Conservation (phyloP, 2,888 invertebrate species). For the Amblyjoppa fuscipennis region DNA sequence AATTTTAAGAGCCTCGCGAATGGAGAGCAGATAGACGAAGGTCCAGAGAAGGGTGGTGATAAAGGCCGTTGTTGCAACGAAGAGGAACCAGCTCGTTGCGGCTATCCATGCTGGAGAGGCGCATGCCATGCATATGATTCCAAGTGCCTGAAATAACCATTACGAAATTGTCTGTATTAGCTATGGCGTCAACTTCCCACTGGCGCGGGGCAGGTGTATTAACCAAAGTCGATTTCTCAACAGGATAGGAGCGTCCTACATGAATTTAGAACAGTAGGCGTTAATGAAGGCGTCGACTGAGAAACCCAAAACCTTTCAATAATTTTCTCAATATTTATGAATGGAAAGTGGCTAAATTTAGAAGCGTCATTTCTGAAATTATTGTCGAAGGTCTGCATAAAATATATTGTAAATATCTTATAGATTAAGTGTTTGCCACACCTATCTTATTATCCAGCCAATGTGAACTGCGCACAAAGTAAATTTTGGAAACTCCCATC, state of each 20-base stretch:
- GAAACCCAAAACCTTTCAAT: background rate
- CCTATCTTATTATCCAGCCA: too few species aligned
- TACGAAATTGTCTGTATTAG: conserved; percentile 57
- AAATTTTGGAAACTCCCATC: background rate
- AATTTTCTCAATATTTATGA: background rate
- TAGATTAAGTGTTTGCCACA: background rate
- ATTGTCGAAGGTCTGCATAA: background rate
- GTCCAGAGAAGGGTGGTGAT: conserved; percentile 94
- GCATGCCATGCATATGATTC: conserved; percentile 94
- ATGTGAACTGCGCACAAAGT: background rate
- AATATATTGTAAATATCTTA: background rate
- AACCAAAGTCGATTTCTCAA: conserved; percentile 49
- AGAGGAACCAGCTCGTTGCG: conserved; percentile 93
- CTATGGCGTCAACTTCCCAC: conserved; percentile 44
- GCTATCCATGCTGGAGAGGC: conserved; percentile 89
- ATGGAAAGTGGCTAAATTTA: background rate
- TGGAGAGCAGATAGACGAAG: conserved; percentile 92
- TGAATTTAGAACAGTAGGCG: conserved; percentile 48
- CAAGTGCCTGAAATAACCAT: conserved; percentile 89
- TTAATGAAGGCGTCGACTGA: conserved; percentile 29
- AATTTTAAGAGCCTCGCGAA: conserved; percentile 90
- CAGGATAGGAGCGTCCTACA: conserved; percentile 60
- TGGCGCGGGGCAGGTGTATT: conserved; percentile 27
- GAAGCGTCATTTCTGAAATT: background rate
- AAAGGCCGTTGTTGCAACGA: conserved; percentile 93